Conservation (phyloP, 2,797 vertebrate genomes). For the Alosa sapidissima region DNA sequence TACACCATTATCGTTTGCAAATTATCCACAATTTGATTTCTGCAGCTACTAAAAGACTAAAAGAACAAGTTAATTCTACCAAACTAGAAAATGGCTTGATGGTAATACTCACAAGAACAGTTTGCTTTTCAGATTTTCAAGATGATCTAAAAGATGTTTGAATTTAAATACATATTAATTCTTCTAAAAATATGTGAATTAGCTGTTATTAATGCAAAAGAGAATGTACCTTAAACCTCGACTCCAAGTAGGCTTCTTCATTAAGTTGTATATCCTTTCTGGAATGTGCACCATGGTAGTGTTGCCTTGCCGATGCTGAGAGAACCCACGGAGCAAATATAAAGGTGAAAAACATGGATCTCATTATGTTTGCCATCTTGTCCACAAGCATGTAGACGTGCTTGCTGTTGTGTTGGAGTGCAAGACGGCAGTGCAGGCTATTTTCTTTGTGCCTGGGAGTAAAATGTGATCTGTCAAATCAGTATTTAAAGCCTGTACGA, state of each 20-base stretch:
- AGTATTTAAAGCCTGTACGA: constrained; percentile 83
- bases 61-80: background rate
- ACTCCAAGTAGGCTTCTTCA: constrained; percentile 56
- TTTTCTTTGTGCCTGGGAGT: constrained; percentile 75
- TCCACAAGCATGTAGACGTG: constrained; percentile 54
- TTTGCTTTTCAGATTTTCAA: background rate
- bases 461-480: constrained; percentile 80
- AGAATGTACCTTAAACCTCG: constrained; percentile 70
- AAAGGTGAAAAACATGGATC: constrained; percentile 62
- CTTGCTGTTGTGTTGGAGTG: constrained; percentile 58
- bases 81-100: background rate
- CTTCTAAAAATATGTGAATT: background rate
- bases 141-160: background rate
- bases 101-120: background rate
- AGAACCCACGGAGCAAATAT: constrained; percentile 68
- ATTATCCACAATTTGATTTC: background rate
- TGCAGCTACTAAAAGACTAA: background rate
- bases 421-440: constrained; percentile 59
- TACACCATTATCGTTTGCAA: background rate
- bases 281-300: constrained; percentile 5
- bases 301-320: constrained; percentile 65
- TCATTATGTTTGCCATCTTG: constrained; percentile 72
- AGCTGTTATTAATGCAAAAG: constrained; percentile 41
- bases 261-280: constrained; percentile 54
- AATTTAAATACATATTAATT: background rate